A percentile compares a stretch with the other conserved stretches of the same genome.
phyloP scores from a whole-genome alignment of 2,888 invertebrate species.

The Lysandra bellargus region DNA sequence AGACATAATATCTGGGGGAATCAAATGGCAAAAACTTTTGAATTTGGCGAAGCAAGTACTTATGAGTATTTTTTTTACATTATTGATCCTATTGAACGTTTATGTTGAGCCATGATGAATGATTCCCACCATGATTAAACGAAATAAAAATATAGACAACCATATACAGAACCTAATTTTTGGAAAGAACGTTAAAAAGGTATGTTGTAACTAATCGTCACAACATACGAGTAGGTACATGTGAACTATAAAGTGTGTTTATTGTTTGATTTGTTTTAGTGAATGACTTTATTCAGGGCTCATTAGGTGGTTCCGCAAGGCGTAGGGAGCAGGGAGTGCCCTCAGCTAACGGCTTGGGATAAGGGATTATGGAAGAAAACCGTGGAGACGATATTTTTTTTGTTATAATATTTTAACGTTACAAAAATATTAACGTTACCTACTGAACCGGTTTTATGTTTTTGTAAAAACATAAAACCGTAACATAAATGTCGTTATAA shows the following conservation, averaged over 20 bases:
- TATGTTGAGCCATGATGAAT: too few relatives aligned
- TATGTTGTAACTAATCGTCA: neutral
- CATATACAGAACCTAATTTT: neutral
- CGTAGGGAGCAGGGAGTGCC: slow-evolving; percentile 38
- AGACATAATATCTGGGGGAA: neutral
- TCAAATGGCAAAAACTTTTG: neutral
- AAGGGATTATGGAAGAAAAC: slow-evolving; percentile 54
- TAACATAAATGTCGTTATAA: neutral
- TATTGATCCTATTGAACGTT: too few relatives aligned
- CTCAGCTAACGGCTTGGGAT: slow-evolving; percentile 52
- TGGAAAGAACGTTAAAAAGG: neutral
- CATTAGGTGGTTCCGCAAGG: slow-evolving; percentile 37
- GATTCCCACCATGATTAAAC: neutral
- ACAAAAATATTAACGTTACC: neutral
- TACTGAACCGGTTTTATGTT: neutral
- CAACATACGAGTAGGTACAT: neutral
- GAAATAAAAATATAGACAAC: neutral
- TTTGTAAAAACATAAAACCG: neutral
- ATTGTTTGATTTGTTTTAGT: slow-evolving; percentile 31
- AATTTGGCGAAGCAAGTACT: neutral
- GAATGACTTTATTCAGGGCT: slow-evolving; percentile 39
- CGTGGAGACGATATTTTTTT: slow-evolving; percentile 41
- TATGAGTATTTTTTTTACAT: too few relatives aligned
- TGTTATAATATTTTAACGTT: neutral
- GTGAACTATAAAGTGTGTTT: neutral